Evolutionary conservation across 2,888 invertebrate species (phyloP), one percentile per base, ranked within the genome.

Genomic region (Acrobasis repandana): DNA sequence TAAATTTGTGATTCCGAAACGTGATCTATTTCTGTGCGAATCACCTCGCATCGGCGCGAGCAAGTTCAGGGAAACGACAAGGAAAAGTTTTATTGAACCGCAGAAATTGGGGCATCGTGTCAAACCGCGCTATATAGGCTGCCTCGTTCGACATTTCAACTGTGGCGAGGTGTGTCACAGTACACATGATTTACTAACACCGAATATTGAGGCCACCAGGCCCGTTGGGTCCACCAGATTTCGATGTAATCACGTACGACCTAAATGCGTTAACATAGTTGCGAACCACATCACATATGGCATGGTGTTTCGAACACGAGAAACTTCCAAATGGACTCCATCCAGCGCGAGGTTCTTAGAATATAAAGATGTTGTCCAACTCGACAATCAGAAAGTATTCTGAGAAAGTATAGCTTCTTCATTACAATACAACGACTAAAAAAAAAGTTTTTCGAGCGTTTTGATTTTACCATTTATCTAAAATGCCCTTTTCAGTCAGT

Each of bases 41-140:
- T 67, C 68, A 74, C 71, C 75, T 74, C 74, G 69, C 72, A 69
- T 74, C 76, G 76, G 72, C 73, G 76, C 80, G 83, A 71, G 80
- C 89, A 90, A 89, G 89, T 90, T 90, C 90, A 89, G 80, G 89
- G 88, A 88, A 88, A 86, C 76, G 82, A 79, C 77, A 75, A 73
- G 82, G 80, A 81, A 82, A 84, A 82, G 81, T 82, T 84, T 82
- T 86, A 85, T 84, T 80, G 80, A 83, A 83, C 83, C 77, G 74
- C 63, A 38, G 70, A 77, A 85, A 83, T 77, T 83, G 74, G 83
- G 85, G 76, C 85, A 85, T 76, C 79, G 75, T 83, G 86, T 74
- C 83, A 77, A 69, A 61, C 64, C 66, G 63, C 67, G 65, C 51
- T 61, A 46, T 52, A 60, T 47, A 14, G n/a, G 46, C 43, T 11